A percentile compares a stretch with the other conserved stretches of the same genome.
Conservation (phyloP, 2,888 invertebrate species). For the Harpagoxenus sublaevis region DNA sequence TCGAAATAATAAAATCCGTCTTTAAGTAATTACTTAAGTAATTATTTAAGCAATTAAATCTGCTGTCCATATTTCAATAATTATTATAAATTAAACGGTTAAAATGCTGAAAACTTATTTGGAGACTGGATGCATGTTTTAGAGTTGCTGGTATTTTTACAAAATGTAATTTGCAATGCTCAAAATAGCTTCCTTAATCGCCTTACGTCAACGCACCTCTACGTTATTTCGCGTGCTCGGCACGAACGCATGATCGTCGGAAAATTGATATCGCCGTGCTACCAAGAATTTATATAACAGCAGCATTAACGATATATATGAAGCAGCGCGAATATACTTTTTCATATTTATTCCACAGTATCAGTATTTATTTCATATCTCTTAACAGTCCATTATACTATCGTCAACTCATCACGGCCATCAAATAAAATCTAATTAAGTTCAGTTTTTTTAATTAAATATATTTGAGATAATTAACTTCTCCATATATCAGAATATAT, state of each 20-base stretch:
- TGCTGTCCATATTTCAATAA: background rate
- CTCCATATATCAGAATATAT: background rate
- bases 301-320: background rate
- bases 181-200: conserved; percentile 18
- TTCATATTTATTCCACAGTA: background rate
- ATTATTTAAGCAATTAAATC: background rate
- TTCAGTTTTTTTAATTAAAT: background rate
- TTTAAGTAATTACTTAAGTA: background rate
- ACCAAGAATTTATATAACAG: conserved; percentile 19
- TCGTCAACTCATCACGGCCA: background rate
- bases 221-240: conserved; percentile 10
- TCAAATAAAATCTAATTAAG: conserved; percentile 17
- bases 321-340: conserved; percentile 10
- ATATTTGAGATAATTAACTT: conserved; percentile 5
- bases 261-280: background rate
- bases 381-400: background rate
- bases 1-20: background rate
- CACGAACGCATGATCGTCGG: background rate
- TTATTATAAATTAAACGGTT: background rate
- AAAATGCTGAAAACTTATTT: background rate
- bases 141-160: background rate
- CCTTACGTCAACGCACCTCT: conserved; percentile 14
- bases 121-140: background rate
- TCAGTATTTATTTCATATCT: conserved; percentile 17
- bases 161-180: conserved; percentile 21